Conservation (phyloP, 35 echinoderm and acorn worm genomes). For the Ophioderma brevispina region DNA sequence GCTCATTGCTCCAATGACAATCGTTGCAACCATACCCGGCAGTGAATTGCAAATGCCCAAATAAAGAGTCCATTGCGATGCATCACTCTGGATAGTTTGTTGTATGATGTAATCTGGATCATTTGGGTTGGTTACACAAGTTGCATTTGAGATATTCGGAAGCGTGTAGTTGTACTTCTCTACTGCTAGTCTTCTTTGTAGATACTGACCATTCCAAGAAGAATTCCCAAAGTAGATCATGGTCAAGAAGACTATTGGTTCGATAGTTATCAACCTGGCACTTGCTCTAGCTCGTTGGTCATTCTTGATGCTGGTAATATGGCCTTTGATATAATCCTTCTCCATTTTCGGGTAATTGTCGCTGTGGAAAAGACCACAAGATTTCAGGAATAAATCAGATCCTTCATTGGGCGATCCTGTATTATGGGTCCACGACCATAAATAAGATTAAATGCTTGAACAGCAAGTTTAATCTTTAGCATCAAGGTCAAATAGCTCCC, state of each 20-base stretch:
- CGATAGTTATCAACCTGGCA: neutral
- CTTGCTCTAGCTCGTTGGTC: neutral
- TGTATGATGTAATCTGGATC: neutral
- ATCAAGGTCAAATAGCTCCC: no score
- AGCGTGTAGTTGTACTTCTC: slow-evolving; percentile 15
- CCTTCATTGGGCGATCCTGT: no score
- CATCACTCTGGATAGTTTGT: neutral
- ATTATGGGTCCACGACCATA: no score
- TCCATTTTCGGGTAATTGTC: no score
- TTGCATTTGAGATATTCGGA: neutral
- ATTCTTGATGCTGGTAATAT: neutral
- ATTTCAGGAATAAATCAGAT: no score
- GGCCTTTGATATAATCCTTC: no score
- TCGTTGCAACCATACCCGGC: neutral
- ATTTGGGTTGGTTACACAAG: neutral
- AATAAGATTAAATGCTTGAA: no score
- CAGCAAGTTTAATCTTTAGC: no score
- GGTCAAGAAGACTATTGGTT: neutral
- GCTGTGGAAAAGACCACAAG: no score
- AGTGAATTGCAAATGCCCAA: neutral
- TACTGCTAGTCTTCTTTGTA: neutral
- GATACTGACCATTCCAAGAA: neutral
- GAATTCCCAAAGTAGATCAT: neutral
- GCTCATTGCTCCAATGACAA: neutral
- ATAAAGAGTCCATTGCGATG: neutral